Evolutionary conservation across 2,113 vertebrate genomes (phyloP), one percentile per base, ranked within the genome.

Genomic region (Caranx ignobilis): DNA sequence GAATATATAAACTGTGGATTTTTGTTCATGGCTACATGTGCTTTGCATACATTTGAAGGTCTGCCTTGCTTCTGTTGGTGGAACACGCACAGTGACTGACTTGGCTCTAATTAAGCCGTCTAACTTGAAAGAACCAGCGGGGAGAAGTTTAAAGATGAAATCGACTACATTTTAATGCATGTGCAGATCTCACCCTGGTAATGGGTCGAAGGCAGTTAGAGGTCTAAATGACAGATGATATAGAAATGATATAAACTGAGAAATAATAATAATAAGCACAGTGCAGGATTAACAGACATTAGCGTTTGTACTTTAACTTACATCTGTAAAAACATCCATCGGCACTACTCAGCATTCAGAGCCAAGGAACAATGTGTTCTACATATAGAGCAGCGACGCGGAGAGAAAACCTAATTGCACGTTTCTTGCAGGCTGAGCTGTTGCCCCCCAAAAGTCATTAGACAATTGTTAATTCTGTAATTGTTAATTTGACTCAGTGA

Each of bases 1-100:
- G 37, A 81, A 65, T 62, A 37, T 41, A 71, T 77, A 62, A 65
- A 16, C 50, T 72, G 31, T 21, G 71, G 47, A 39, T n/a, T 64
- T 60, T 63, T 63, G 41, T 52, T 81, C 67, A 48, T 37, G 59
- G 72, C 37, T 39, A 21, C 35, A 48, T 57, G 35, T 78, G 60
- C n/a, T 79, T 56, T 64, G 61, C 50, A 64, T 75, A 35, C 43
- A 65, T 76, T 54, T 43, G 5, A 61, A 56, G 15, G 37, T 60
- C 72, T 11, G 7, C 67, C 3, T 75, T 16, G 55, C 19, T 47
- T n/a, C 31, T 16, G 18, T 52, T 15, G 37, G 41, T 34, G 19
- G 26, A 18, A 61, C 48, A 37, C 26, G 54, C 0, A 4, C 52
- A 32, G 35, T 57, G 35, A 69, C 62, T 64, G 57, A 31, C 34